Evolutionary conservation across 2,797 vertebrate genomes (phyloP).

Genomic region (Alauda arvensis): DNA sequence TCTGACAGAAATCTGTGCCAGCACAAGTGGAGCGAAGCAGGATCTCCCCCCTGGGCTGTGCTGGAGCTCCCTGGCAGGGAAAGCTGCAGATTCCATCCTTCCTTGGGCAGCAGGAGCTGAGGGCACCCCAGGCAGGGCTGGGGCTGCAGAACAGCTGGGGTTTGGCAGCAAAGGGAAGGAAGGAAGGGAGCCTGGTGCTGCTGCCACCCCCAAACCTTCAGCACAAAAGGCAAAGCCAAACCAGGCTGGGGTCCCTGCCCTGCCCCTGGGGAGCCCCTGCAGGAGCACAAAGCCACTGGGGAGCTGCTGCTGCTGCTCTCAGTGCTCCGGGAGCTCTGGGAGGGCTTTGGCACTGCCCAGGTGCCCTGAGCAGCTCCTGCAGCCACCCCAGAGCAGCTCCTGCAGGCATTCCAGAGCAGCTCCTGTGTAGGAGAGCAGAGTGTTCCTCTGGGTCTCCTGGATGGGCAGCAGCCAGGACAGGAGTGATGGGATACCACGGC

Average conservation of each 20-base stretch:
- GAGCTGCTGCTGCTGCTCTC: neutral
- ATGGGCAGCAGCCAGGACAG: too few species aligned
- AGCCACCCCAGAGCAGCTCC: too few species aligned
- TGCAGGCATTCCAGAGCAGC: neutral
- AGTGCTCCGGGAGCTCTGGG: neutral
- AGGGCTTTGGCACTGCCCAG: neutral
- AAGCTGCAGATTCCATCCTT: neutral
- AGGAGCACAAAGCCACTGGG: neutral
- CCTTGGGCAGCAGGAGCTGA: neutral
- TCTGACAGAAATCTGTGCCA: neutral
- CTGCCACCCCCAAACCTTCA: neutral
- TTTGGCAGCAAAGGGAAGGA: neutral
- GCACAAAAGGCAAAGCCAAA: neutral
- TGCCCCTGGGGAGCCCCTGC: rapidly evolving
- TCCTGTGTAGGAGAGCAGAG: too few species aligned
- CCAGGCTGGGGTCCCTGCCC: rapidly evolving
- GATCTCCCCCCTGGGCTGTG: neutral
- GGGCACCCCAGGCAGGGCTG: neutral
- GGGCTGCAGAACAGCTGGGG: neutral
- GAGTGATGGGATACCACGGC: too few species aligned
- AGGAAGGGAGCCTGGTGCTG: neutral
- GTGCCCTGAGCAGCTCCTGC: too few species aligned
- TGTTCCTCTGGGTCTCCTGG: too few species aligned
- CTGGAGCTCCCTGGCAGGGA: neutral
- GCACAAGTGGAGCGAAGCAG: neutral